Percentiles rank a stretch among this genome's conserved stretches.
Evolutionary conservation across 1,140 invertebrate genomes (phyloP).

Genomic region (Ceratosolen solmsi): DNA sequence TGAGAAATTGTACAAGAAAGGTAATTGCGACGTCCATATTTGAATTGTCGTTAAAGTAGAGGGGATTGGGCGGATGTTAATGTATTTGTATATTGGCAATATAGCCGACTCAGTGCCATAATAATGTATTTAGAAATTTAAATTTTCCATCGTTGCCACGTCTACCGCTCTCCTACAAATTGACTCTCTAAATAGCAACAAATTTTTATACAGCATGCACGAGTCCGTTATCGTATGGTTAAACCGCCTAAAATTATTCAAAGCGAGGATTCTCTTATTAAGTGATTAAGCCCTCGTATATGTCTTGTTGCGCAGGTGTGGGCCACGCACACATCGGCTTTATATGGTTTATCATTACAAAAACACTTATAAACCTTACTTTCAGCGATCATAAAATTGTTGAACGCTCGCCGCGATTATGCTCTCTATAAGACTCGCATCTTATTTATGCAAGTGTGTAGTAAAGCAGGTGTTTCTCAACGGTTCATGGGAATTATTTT

Average conservation of each 20-base stretch:
- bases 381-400: conserved; percentile 45
- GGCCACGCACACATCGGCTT: conserved; percentile 13
- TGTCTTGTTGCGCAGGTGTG: conserved; percentile 35
- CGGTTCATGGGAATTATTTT: neutral
- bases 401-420: conserved; percentile 43
- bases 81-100: no score
- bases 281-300: conserved; percentile 44
- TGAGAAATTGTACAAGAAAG: no score
- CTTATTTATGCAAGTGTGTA: conserved; percentile 33
- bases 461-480: conserved; percentile 42
- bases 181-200: neutral
- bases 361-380: conserved; percentile 19
- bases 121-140: no score
- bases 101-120: no score
- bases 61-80: no score
- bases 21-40: no score
- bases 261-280: conserved; percentile 19
- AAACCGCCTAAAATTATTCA: conserved; percentile 16
- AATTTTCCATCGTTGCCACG: neutral
- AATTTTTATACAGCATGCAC: neutral
- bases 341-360: conserved; percentile 18
- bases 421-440: conserved; percentile 29
- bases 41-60: no score
- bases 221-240: conserved; percentile 29
- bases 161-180: neutral